Evolutionary conservation across 2,113 vertebrate species (phyloP).

Genomic region (Antigone vipio): DNA sequence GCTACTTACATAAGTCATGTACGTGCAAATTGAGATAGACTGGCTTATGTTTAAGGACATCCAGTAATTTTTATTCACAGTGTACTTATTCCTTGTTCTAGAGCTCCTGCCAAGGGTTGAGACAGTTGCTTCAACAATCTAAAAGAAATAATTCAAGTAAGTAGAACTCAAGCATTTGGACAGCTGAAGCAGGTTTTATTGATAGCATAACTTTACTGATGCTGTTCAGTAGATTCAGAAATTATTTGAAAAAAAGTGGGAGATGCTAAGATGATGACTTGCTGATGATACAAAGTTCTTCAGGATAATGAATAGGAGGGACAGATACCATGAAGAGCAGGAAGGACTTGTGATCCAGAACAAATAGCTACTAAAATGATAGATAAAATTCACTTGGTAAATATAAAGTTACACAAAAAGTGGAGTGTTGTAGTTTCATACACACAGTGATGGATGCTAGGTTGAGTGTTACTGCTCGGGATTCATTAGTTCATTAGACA

Average conservation of each 20-base stretch:
- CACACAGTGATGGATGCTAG: not conserved
- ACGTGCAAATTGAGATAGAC: not conserved
- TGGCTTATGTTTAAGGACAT: conserved; percentile 6
- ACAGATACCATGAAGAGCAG: not conserved
- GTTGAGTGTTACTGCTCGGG: not conserved
- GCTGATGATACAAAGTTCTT: not conserved
- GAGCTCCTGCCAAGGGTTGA: conserved; percentile 27
- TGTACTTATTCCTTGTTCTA: conserved; percentile 28
- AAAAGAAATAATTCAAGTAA: conserved; percentile 35
- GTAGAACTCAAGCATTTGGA: not conserved
- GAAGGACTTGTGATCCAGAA: not conserved
- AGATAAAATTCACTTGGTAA: not conserved
- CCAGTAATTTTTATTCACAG: conserved; percentile 13
- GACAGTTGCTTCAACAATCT: conserved; percentile 13
- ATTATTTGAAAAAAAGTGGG: not conserved
- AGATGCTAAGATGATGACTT: not conserved
- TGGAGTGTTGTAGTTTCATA: not conserved
- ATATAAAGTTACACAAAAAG: not conserved
- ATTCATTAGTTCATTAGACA: not conserved
- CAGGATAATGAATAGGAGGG: not conserved
- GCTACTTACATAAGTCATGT: not conserved
- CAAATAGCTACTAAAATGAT: not conserved
- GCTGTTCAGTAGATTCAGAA: not conserved
- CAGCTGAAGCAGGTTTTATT: not conserved
- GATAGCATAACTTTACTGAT: not conserved